Conservation (phyloP, 2,888 invertebrate species). For the Exocentrus adspersus region DNA sequence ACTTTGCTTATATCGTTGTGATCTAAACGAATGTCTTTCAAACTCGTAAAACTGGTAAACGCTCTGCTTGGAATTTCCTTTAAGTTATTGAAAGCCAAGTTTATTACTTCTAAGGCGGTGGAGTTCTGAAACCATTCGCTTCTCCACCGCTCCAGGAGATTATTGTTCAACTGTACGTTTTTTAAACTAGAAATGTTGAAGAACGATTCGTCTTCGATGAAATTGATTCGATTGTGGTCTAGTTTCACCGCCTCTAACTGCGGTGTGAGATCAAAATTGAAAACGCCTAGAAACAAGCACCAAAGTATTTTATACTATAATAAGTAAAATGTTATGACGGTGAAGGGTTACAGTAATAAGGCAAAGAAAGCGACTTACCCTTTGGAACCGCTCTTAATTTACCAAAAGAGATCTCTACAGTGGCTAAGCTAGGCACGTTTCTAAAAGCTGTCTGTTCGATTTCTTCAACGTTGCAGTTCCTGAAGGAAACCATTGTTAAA, state of each 20-base stretch:
- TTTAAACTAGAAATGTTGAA: conserved; percentile 39
- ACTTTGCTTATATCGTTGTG: conserved; percentile 47
- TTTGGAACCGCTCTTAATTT: conserved; percentile 33
- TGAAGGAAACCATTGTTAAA: conserved; percentile 37
- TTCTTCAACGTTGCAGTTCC: conserved; percentile 24
- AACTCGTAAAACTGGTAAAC: conserved; percentile 39
- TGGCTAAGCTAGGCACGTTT: conserved; percentile 31
- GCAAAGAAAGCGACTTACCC: conserved; percentile 20
- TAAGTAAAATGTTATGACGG: no score
- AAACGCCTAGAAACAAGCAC: conserved; percentile 26
- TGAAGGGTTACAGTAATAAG: no score
- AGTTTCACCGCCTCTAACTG: conserved; percentile 40
- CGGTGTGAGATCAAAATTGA: conserved; percentile 35
- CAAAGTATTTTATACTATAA: no score
- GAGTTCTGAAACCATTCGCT: conserved; percentile 47
- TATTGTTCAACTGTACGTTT: conserved; percentile 34
- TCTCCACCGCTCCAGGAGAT: conserved; percentile 45
- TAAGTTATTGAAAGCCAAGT: conserved; percentile 46
- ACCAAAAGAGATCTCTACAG: conserved; percentile 31
- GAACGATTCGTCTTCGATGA: conserved; percentile 43
- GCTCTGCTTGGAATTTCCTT: conserved; percentile 43
- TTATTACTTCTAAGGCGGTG: conserved; percentile 40
- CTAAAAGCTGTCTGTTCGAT: conserved; percentile 38
- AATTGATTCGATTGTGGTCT: conserved; percentile 41
- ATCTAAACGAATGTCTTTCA: conserved; percentile 43